Conservation (phyloP, 1,140 invertebrate species). For the Bombus waltoni region DNA sequence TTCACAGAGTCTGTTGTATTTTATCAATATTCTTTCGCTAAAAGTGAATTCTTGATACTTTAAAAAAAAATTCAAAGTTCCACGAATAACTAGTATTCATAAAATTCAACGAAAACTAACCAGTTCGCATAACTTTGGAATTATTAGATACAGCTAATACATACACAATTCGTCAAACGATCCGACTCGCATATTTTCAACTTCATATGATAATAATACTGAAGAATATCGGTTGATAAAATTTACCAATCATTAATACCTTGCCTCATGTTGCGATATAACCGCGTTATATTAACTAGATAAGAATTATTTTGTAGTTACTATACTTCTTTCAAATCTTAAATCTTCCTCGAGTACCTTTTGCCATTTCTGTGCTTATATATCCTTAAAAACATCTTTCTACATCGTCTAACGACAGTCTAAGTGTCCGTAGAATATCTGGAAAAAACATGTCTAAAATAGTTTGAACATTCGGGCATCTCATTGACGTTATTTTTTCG, state of each 20-base stretch:
- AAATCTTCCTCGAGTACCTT: neutral
- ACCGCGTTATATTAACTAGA: neutral
- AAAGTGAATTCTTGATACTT: neutral
- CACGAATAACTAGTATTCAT: neutral
- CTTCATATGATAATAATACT: neutral
- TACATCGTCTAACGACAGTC: neutral
- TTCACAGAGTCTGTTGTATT: neutral
- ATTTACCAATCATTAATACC: too few relatives aligned
- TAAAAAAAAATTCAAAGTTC: neutral
- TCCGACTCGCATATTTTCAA: neutral
- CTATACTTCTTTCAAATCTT: neutral
- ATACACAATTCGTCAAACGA: neutral
- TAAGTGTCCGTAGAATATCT: neutral
- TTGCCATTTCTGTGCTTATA: neutral
- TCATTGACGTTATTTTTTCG: slow-evolving; percentile 50
- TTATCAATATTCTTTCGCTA: neutral
- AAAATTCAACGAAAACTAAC: neutral
- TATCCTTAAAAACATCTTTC: neutral
- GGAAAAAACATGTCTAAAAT: neutral
- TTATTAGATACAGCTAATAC: too few relatives aligned
- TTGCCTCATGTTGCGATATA: neutral
- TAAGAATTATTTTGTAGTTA: neutral
- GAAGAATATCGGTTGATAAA: neutral
- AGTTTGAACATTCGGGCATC: slow-evolving; percentile 8
- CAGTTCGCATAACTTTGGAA: neutral